phyloP scores from a whole-genome alignment of 2,888 invertebrate genomes.

The Noctua fimbriata region DNA sequence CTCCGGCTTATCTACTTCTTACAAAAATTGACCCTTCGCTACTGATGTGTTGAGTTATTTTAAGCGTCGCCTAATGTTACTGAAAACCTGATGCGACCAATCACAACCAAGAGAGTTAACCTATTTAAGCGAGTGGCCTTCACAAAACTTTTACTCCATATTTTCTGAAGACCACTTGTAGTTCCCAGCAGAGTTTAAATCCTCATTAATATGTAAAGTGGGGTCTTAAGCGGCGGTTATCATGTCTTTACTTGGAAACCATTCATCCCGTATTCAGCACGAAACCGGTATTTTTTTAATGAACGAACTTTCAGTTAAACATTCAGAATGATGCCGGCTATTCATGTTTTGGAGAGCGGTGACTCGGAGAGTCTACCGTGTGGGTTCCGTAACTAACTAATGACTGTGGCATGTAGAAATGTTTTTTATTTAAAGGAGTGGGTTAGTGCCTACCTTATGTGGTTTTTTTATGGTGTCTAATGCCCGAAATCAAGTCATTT shows the following conservation, averaged over 20 bases:
- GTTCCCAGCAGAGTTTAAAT: slow-evolving; percentile 35
- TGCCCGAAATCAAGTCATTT: too few relatives aligned
- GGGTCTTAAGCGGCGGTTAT: slow-evolving; percentile 47
- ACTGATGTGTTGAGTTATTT: neutral
- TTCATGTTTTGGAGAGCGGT: slow-evolving; percentile 35
- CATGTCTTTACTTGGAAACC: slow-evolving; percentile 52
- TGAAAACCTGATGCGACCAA: neutral
- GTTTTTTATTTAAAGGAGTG: neutral
- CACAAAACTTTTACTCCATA: slow-evolving; percentile 1
- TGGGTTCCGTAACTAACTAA: neutral
- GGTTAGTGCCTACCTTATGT: neutral
- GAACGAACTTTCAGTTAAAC: slow-evolving; percentile 49
- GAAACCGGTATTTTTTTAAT: slow-evolving; percentile 60
- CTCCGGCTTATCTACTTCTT: too few relatives aligned
- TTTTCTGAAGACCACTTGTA: slow-evolving; percentile 28
- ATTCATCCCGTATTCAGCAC: slow-evolving; percentile 55
- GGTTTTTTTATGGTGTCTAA: too few relatives aligned
- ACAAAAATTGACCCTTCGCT: too few relatives aligned
- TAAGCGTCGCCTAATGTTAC: neutral
- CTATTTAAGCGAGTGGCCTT: neutral
- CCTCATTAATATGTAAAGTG: slow-evolving; percentile 50
- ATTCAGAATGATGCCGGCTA: slow-evolving; percentile 40
- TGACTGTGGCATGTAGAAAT: neutral
- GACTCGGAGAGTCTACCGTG: neutral
- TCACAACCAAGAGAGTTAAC: neutral